Base-by-base conservation (phyloP, 64 coral and sea anemone species). In the Montipora foliosa region DNA sequence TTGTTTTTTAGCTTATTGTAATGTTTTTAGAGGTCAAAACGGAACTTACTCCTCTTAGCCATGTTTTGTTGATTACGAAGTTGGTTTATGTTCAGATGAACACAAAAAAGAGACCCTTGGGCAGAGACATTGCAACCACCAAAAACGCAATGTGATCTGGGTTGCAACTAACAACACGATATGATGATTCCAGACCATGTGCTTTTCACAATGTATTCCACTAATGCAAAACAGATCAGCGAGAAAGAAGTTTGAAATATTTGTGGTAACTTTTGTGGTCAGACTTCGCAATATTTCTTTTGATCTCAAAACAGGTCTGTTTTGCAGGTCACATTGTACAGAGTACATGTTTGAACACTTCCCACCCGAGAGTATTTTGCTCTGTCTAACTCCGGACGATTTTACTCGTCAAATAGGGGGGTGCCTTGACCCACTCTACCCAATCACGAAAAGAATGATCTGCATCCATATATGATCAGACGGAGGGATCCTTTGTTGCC, bases 221-320 rank as follows among this genome's bases (percentile, higher is more conserved):
- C 15, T 25, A 47, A 84, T 84, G 19, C 61, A 46, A 84, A 84
- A 84, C 81, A 84, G 22, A 84, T 84, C 29, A 61, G 16, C 44
- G 57, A 46, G 11, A 9, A 14, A 17, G 81, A 68, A 47, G 64
- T 62, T 68, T 69, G 14, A 46, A 44, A 84, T 84, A 22, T 84
- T 84, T 84, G 81, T 67, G 81, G 81, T 84, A 47, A 21, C 74
- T 1, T 45, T 47, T 67, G 55, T 47, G 12, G 37, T 46, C 25
- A 83, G 12, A 16, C 61, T 4, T 15, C 61, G 13, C 61, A 64
- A 12, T 20, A 68, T 84, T 67, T 15, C 60, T 49, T 9, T 47
- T 57, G 50, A 12, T 64, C 14, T 64, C 61, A 11, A 64, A 64
- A 57, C 6, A 57, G 53, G 6, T 57, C 49, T 58, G 24, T 25